These are phyloP conservation scores for Intellagama lesueurii DNA, from an alignment of 2,797 vertebrate genomes.

Conservation along the genomic window DNA sequence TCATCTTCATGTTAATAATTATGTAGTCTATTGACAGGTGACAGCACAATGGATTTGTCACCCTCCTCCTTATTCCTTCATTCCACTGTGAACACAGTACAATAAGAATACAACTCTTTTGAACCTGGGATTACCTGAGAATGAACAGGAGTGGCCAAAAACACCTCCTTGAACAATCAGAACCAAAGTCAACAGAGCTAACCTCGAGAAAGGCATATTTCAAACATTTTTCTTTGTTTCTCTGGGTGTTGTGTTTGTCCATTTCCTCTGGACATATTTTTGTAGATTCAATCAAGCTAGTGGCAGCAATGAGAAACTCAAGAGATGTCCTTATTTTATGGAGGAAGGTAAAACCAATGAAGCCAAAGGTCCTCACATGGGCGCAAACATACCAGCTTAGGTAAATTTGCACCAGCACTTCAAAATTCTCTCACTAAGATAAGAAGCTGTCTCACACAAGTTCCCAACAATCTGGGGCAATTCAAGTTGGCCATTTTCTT, in stretches of 20 bases:
- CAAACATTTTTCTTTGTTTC: conserved; percentile 50
- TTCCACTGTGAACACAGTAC: conserved; percentile 28
- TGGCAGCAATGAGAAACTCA: conserved; percentile 53
- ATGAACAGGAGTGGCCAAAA: conserved; percentile 64
- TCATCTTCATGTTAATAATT: conserved; percentile 58
- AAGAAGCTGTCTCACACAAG: conserved; percentile 67
- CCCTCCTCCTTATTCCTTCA: conserved; percentile 54
- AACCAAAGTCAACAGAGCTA: conserved; percentile 63
- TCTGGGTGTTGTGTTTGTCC: conserved; percentile 22
- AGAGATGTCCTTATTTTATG: conserved; percentile 23
- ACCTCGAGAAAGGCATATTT: conserved; percentile 63
- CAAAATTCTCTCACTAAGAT: conserved; percentile 58
- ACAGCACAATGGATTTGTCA: conserved; percentile 28
- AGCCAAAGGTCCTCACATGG: conserved; percentile 55
- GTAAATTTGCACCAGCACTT: conserved; percentile 72
- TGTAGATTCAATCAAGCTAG: conserved; percentile 51
- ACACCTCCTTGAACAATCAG: conserved; percentile 73
- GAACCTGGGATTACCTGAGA: conserved; percentile 57
- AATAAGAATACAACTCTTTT: conserved; percentile 67
- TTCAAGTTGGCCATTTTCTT: conserved; percentile 64
- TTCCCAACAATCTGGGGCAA: conserved; percentile 57
- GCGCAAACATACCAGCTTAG: conserved; percentile 72
- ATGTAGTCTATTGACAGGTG: conserved; percentile 51
- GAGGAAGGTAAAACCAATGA: conserved; percentile 62
- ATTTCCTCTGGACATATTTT: conserved; percentile 58